These are phyloP conservation scores for Australoheros scitulus DNA, from an alignment of 2,113 vertebrate species.

Conservation along the genomic window DNA sequence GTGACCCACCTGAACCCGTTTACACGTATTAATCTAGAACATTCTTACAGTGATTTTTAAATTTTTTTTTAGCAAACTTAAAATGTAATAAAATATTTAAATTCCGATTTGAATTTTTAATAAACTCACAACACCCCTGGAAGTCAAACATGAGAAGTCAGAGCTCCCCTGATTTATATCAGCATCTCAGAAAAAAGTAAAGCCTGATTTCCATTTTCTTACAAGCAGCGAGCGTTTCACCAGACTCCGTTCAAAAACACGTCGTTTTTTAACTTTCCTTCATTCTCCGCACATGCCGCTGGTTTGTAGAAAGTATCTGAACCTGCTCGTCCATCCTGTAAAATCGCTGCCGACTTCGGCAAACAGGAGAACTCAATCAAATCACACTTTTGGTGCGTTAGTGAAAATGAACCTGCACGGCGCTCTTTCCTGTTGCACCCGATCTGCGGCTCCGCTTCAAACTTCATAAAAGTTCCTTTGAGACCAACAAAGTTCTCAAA, in stretches of 20 bases:
- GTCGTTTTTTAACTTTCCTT: background rate
- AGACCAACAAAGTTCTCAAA: background rate
- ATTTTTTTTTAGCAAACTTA: background rate
- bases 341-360: background rate
- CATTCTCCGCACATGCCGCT: background rate
- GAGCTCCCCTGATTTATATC: background rate
- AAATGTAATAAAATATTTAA: background rate
- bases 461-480: background rate
- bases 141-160: background rate
- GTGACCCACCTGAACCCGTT: background rate
- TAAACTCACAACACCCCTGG: background rate
- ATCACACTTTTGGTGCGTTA: background rate
- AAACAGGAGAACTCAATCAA: background rate
- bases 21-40: background rate
- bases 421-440: background rate
- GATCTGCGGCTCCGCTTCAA: background rate
- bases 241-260: background rate
- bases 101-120: background rate
- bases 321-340: background rate
- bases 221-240: background rate
- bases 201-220: background rate
- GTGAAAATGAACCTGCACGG: background rate
- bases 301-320: background rate
- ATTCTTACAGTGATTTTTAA: background rate
- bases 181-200: background rate